Conservation (phyloP, 2,888 invertebrate species). For the Gerris lacustris region DNA sequence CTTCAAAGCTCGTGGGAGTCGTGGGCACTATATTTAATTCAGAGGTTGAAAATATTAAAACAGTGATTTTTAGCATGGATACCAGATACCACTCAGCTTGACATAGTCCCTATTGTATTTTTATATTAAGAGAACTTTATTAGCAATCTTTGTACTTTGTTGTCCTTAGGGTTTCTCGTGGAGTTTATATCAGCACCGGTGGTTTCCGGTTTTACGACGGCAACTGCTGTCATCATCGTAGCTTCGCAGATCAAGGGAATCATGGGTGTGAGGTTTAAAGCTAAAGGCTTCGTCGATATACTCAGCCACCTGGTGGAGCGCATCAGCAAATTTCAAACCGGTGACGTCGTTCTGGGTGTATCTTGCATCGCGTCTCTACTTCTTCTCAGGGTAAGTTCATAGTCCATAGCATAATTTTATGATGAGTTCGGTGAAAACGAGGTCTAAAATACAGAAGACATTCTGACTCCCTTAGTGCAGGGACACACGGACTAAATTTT, state of each 20-base stretch:
- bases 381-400: constrained; percentile 48
- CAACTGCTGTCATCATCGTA: constrained; percentile 66
- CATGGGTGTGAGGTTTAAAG: constrained; percentile 52
- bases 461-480: too few species aligned
- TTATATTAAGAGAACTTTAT: too few species aligned
- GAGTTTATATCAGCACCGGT: constrained; percentile 74
- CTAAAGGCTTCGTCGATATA: constrained; percentile 54
- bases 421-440: too few species aligned
- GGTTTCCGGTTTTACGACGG: constrained; percentile 72
- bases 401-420: too few species aligned
- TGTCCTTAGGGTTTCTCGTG: constrained; percentile 59
- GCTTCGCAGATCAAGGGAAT: constrained; percentile 61
- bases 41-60: too few species aligned
- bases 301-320: constrained; percentile 41
- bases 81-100: too few species aligned
- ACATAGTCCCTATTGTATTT: too few species aligned
- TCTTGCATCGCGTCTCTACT: constrained; percentile 53
- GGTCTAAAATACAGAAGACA: too few species aligned
- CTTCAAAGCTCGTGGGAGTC: too few species aligned
- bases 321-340: constrained; percentile 42
- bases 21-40: too few species aligned
- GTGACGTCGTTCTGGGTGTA: constrained; percentile 55
- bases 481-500: too few species aligned
- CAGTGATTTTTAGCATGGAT: too few species aligned
- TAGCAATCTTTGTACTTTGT: background rate